Evolutionary conservation across 2,797 vertebrate genomes (phyloP).

Genomic region (Sparidentex hasta): DNA sequence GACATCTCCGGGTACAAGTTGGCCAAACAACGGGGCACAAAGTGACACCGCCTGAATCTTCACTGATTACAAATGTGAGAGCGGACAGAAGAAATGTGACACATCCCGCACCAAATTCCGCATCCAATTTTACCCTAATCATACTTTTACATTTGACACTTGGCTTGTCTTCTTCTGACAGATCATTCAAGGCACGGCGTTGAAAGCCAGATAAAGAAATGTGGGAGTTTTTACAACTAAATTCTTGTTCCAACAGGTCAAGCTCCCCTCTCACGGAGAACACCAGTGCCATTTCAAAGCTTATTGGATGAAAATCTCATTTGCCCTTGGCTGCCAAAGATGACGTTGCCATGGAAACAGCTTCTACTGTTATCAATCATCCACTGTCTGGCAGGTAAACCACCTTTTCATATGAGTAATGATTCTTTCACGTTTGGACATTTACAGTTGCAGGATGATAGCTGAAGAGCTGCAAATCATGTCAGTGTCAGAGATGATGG

Average conservation of each 20-base stretch:
- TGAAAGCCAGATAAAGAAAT: slow-evolving; percentile 8
- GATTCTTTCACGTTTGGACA: slow-evolving; percentile 75
- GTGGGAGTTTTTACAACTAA: slow-evolving; percentile 51
- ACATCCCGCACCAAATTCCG: slow-evolving; percentile 30
- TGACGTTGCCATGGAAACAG: slow-evolving; percentile 96
- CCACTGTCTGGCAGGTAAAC: slow-evolving; percentile 94
- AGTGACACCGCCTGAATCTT: slow-evolving; percentile 49
- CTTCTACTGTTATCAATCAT: slow-evolving; percentile 92
- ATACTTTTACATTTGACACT: not conserved
- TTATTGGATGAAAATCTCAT: slow-evolving; percentile 86
- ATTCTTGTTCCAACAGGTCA: slow-evolving; percentile 82
- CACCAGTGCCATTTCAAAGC: slow-evolving; percentile 81
- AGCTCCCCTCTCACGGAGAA: slow-evolving; percentile 80
- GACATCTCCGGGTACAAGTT: slow-evolving; percentile 65
- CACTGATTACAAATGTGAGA: slow-evolving; percentile 51
- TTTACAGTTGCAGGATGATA: slow-evolving; percentile 70
- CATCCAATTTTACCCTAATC: slow-evolving; percentile 1
- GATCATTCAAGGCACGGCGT: slow-evolving; percentile 13
- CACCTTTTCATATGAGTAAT: slow-evolving; percentile 75
- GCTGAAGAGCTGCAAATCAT: slow-evolving; percentile 64
- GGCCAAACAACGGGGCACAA: slow-evolving; percentile 53
- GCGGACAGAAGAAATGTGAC: slow-evolving; percentile 13
- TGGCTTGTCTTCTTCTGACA: not conserved
- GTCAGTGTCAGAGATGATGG: slow-evolving; percentile 68
- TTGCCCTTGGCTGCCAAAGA: slow-evolving; percentile 90